Base-by-base conservation (phyloP, 92 coral and sea anemone genomes). In the Epizoanthus ramosus region DNA sequence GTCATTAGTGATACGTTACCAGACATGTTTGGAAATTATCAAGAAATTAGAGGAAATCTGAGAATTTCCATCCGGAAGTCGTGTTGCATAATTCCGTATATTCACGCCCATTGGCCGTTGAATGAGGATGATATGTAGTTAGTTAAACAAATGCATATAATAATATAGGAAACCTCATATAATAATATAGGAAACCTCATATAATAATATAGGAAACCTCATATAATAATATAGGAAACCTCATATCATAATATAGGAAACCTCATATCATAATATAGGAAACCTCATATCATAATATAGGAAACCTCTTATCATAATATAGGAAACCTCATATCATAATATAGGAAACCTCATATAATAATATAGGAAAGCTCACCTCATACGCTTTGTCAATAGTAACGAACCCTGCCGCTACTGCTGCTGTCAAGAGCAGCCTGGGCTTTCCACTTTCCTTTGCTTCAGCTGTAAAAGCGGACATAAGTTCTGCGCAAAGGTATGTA, bases 341-440 rank as follows among this genome's bases (percentile, higher is more conserved):
- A n/a, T n/a, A n/a, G n/a, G n/a, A n/a, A n/a, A n/a, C n/a, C n/a
- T n/a, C 31, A 28, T 28, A 28, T 28, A 28, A 28, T 28, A 28
- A 28, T 2, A 0, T 12, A 50, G 14, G 15, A 2, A 1, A 9
- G 0, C 14, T 50, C 6, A 94, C 95, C 75, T 93, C 94, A 63
- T 90, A 92, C 12, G 93, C 96, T 54, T 85, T 84, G 82, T 88
- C 91, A 67, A 94, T 90, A 10, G 98, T 90, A 0, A 37, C 59
- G 25, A 69, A 79, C 9, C 94, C 98, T 16, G 95, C 98, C 21
- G 98, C 84, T 31, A 92, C 98, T 2, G 98, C 96, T 25, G 96
- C 98, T 8, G 98, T 94, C 41, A 89, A 86, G 53, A 94, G 85
- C 3, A 89, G 85, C 63, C 93, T 85, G 13, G 93, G 92, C 39